Base-by-base conservation (phyloP, 2,888 invertebrate genomes). In the Hyposoter dolosus region DNA sequence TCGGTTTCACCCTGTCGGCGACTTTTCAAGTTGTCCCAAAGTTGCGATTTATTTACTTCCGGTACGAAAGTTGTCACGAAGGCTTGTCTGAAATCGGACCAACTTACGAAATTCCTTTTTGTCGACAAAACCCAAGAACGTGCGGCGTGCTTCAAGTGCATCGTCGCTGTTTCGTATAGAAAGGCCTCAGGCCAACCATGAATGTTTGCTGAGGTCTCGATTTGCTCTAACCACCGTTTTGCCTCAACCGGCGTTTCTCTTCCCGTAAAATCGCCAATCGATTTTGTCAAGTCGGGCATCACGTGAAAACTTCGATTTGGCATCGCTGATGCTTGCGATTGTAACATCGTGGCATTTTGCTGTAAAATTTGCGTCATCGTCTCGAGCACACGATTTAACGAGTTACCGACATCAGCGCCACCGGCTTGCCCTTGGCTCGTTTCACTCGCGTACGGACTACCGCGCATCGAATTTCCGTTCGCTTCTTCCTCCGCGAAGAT, bases 231-330 rank as follows among this genome's bases (percentile, higher is more conserved):
- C 88, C 85, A 88, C 10, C 75, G 75, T 53, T 60, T 83, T 0
- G 84, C 85, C 45, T 88, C 87, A 0, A 77, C 84, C 0, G 85
- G 75, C 0, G 85, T 83, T 23, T 82, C 82, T 23, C 83, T 75
- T 0, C 83, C 85, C 10, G 76, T 43, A 45, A 88, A 88, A 40
- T 83, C 74, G 0, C 71, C 69, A 9, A 89, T 65, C 10, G 85
- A 82, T 63, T 87, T 88, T 0, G 87, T 79, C 4, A 87, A 77
- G 76, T 87, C 87, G 10, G 87, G 87, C 83, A 88, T 88, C 10
- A 89, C 85, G 35, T 86, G 66, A 71, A 85, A 84, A 47, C 65
- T 83, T 35, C 47, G 53, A 3, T 10, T 69, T 60, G 82, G 47
- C 10, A 47, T 17, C 15, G 77, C 17, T 15, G 47, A 32, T 23